A percentile compares a stretch with the other conserved stretches of the same genome.
These are phyloP conservation scores for Limnothrissa miodon DNA, from an alignment of 2,113 vertebrate genomes.

Conservation along the genomic window DNA sequence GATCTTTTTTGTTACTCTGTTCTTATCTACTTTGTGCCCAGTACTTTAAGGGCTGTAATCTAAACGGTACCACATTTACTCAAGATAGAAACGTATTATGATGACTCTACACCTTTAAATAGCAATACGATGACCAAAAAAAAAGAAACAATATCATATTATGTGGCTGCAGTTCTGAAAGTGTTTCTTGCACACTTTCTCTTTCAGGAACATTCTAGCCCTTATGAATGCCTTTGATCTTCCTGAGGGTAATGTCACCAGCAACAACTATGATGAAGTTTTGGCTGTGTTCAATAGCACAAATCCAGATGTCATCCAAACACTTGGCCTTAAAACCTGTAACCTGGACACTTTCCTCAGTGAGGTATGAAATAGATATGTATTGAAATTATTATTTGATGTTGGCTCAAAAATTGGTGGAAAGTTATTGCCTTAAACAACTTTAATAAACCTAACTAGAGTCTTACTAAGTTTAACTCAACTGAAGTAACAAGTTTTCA, in stretches of 20 bases:
- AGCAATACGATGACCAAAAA: not conserved
- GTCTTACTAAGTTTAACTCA: no score
- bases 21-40: no score
- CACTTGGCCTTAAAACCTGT: conserved; percentile 55
- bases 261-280: conserved; percentile 53
- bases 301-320: conserved; percentile 43
- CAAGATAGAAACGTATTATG: no score
- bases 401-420: no score
- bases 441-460: no score
- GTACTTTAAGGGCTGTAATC: no score
- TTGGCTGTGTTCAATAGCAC: conserved; percentile 51
- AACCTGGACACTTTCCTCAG: conserved; percentile 61
- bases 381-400: no score
- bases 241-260: conserved; percentile 52
- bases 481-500: no score
- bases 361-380: no score
- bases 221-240: conserved; percentile 63
- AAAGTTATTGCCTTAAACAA: no score
- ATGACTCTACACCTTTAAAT: not conserved
- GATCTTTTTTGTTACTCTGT: no score
- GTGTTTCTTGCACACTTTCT: not conserved
- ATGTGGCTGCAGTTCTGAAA: not conserved
- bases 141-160: not conserved
- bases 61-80: no score
- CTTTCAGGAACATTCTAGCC: conserved; percentile 61